phyloP scores from a whole-genome alignment of 2,888 invertebrate species.

The Ophion obscuratus region DNA sequence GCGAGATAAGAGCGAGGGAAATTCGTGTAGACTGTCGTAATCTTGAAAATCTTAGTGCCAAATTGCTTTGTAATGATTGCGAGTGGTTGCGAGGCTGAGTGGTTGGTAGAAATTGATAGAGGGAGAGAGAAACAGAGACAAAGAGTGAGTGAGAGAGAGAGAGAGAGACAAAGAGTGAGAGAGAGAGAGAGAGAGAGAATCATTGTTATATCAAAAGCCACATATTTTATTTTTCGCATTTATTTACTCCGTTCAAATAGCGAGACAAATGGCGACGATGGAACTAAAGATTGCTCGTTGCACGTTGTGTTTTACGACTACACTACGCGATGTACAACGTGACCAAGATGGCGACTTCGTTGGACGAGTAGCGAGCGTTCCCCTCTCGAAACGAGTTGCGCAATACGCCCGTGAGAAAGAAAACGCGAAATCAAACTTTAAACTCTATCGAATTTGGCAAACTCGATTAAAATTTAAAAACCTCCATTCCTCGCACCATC shows the following conservation, averaged over 20 bases:
- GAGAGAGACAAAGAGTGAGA: neutral
- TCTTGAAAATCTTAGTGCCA: conserved; percentile 14
- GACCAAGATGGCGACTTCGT: conserved; percentile 43
- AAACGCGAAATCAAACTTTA: conserved; percentile 39
- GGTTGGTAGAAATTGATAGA: neutral
- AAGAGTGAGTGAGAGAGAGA: conserved; percentile 15
- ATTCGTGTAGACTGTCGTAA: neutral
- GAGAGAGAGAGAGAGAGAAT: no score
- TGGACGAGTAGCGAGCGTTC: conserved; percentile 24
- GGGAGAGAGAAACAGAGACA: neutral
- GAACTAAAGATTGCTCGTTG: conserved; percentile 25
- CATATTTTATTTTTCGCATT: conserved; percentile 33
- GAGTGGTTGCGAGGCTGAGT: conserved; percentile 3
- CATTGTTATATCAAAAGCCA: conserved; percentile 42
- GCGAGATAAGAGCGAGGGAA: neutral
- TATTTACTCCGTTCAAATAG: conserved; percentile 3
- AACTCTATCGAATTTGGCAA: no score
- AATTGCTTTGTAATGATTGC: conserved; percentile 42
- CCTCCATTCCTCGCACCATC: no score
- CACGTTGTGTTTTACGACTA: conserved; percentile 3
- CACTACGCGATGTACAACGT: neutral
- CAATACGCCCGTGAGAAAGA: conserved; percentile 35
- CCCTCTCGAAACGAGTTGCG: conserved; percentile 34
- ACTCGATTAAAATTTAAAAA: no score
- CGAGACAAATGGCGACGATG: conserved; percentile 14